Percentiles rank a stretch among this genome's conserved stretches.
Conservation (phyloP, 2,797 vertebrate species). For the Dromococcyx pavoninus region DNA sequence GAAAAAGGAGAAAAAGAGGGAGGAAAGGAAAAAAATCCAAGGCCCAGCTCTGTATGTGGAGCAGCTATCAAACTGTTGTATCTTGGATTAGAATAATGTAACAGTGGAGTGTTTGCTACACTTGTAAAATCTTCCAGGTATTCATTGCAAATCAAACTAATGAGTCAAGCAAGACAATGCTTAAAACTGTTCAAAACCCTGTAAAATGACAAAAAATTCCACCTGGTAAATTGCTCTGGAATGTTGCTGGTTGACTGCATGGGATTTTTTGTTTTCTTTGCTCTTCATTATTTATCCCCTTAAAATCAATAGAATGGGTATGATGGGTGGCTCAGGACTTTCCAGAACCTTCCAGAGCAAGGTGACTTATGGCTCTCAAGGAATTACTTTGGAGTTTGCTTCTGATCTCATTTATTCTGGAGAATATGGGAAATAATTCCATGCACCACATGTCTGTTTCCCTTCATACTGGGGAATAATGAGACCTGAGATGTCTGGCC, state of each 20-base stretch:
- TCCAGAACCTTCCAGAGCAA: not conserved
- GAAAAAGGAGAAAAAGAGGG: not conserved
- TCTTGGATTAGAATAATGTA: not conserved
- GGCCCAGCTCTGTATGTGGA: not conserved
- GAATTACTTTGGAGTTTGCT: not conserved
- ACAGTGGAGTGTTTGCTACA: not conserved
- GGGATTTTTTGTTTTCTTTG: not conserved
- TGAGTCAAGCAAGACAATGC: not conserved
- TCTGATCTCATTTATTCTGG: not conserved
- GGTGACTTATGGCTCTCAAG: not conserved
- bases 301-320: not conserved
- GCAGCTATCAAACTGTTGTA: not conserved
- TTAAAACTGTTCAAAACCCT: not conserved
- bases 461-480: not conserved
- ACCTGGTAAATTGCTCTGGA: slow-evolving; percentile 2
- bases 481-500: not conserved
- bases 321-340: not conserved
- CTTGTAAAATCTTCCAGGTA: slow-evolving; percentile 30
- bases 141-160: not conserved
- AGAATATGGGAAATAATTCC: not conserved
- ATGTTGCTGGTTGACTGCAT: not conserved
- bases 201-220: not conserved
- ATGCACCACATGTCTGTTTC: not conserved
- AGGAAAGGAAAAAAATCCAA: not conserved
- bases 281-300: slow-evolving; percentile 25